Evolutionary conservation across 35 echinoderm and acorn worm genomes (phyloP).

Genomic region (Antedon bifida): DNA sequence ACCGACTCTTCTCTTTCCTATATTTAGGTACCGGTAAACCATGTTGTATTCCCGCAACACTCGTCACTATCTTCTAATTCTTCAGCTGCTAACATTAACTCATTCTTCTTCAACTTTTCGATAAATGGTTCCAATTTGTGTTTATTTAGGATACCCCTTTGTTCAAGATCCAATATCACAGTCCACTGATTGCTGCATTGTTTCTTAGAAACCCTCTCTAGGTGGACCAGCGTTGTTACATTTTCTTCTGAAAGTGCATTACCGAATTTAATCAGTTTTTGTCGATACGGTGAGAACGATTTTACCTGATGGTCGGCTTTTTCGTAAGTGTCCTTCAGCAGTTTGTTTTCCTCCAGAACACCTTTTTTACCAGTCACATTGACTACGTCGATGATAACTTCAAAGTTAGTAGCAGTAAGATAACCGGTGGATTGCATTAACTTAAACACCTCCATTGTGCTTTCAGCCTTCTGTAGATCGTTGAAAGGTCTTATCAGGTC

Average conservation of each 20-base stretch:
- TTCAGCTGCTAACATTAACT: neutral
- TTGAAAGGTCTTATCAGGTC: neutral
- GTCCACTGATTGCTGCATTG: neutral
- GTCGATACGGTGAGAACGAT: neutral
- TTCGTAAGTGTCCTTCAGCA: neutral
- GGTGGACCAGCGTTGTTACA: neutral
- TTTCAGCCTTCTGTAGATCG: neutral
- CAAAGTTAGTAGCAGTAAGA: neutral
- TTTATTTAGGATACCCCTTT: neutral
- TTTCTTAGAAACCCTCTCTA: neutral
- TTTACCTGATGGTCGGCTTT: neutral
- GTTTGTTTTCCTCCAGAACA: neutral
- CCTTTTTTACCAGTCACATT: neutral
- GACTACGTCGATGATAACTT: neutral
- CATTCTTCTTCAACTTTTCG: neutral
- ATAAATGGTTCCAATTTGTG: neutral
- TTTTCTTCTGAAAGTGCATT: neutral
- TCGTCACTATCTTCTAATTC: neutral
- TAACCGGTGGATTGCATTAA: neutral
- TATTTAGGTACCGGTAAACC: no score
- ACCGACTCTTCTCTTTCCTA: no score
- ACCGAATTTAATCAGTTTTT: neutral
- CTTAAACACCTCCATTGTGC: neutral
- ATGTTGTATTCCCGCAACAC: no score
- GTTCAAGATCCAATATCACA: neutral